Conservation (phyloP, 2,113 vertebrate species). For the Corapipo altera region DNA sequence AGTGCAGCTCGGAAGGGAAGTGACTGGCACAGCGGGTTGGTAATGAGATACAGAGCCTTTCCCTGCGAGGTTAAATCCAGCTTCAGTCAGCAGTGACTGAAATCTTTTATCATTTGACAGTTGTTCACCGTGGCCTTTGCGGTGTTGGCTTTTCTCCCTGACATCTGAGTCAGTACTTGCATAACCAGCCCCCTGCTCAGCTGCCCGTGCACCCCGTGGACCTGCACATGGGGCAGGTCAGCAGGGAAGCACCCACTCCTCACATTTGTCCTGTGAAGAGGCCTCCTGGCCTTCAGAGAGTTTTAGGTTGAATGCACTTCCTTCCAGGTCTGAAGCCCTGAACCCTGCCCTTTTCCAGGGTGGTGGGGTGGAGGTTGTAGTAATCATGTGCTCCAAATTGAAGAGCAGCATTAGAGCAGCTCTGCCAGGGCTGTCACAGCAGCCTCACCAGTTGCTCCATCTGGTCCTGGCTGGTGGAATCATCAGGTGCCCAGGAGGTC, state of each 20-base stretch:
- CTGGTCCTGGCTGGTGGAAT: background rate
- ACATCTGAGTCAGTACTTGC: background rate
- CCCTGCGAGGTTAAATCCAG: slow-evolving; percentile 5
- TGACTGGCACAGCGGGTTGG: background rate
- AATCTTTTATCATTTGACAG: slow-evolving; percentile 17
- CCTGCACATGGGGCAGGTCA: background rate
- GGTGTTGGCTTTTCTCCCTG: background rate
- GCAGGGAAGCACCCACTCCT: background rate
- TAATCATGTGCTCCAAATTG: background rate
- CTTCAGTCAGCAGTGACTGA: slow-evolving; percentile 25
- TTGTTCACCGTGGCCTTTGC: background rate
- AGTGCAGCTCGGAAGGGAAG: background rate
- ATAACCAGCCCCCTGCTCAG: background rate
- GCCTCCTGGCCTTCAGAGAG: background rate
- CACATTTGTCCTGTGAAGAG: background rate
- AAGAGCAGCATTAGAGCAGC: background rate
- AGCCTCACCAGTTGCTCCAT: background rate
- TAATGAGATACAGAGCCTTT: slow-evolving; percentile 42
- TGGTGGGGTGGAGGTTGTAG: background rate
- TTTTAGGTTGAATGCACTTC: background rate
- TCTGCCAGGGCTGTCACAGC: background rate
- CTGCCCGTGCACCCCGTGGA: accelerated
- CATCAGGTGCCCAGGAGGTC: background rate
- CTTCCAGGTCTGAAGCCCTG: background rate
- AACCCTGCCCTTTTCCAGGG: background rate